Conservation (phyloP, 1,140 invertebrate species). For the Leptestheria dahalacensis region DNA sequence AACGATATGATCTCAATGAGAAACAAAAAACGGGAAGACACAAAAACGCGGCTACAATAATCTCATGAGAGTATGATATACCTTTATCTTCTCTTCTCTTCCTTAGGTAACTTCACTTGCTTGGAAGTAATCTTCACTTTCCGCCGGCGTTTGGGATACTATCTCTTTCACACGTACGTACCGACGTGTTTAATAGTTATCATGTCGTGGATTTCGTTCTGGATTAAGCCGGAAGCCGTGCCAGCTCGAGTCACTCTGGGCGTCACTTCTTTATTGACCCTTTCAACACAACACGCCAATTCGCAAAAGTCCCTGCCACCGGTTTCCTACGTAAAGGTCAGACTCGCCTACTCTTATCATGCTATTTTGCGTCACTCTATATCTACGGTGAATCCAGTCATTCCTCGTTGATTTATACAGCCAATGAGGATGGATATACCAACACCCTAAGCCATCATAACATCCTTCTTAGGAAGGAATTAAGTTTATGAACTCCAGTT, state of each 20-base stretch:
- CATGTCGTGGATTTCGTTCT: constrained; percentile 30
- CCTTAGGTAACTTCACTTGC: constrained; percentile 28
- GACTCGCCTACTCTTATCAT: too few species aligned
- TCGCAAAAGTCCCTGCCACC: constrained; percentile 28
- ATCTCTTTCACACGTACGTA: constrained; percentile 28
- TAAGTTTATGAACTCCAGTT: too few species aligned
- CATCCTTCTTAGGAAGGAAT: too few species aligned
- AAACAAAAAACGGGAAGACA: background rate
- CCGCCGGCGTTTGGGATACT: constrained; percentile 25
- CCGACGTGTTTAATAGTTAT: constrained; percentile 29
- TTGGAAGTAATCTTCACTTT: constrained; percentile 27
- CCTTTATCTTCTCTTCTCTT: constrained; percentile 22
- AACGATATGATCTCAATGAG: background rate
- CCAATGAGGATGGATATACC: too few species aligned
- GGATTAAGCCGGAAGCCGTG: constrained; percentile 28
- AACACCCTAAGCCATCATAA: too few species aligned
- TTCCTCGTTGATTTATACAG: too few species aligned
- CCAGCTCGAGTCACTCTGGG: constrained; percentile 27
- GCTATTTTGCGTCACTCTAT: too few species aligned
- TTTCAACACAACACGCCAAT: constrained; percentile 29
- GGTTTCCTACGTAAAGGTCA: constrained; percentile 30
- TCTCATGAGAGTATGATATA: too few species aligned
- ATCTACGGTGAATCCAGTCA: too few species aligned
- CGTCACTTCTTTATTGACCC: constrained; percentile 26
- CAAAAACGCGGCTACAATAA: background rate